phyloP scores from a whole-genome alignment of 2,797 vertebrate species.

The Chanos chanos region DNA sequence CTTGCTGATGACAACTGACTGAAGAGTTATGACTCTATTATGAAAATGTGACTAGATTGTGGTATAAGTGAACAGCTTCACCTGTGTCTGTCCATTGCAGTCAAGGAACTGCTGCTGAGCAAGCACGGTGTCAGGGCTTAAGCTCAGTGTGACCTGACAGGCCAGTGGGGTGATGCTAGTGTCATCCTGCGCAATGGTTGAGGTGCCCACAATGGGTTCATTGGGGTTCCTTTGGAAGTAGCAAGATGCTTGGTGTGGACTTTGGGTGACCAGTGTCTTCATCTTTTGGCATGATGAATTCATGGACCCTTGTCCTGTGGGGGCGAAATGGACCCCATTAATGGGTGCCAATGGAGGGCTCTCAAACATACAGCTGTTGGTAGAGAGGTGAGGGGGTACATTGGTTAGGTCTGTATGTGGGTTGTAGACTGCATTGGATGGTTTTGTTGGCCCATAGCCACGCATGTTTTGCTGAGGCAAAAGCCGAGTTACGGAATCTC shows the following conservation, averaged over 20 bases:
- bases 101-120: constrained; percentile 50
- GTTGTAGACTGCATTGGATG: constrained; percentile 20
- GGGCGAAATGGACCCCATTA: constrained; percentile 35
- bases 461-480: constrained; percentile 23
- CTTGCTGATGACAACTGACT: too few species aligned
- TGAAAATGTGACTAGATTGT: neutral
- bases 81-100: constrained; percentile 55
- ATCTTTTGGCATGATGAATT: constrained; percentile 38
- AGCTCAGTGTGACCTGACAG: constrained; percentile 39
- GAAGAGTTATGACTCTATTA: neutral
- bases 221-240: constrained; percentile 50
- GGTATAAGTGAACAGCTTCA: constrained; percentile 18
- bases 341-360: constrained; percentile 18
- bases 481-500: constrained; percentile 21
- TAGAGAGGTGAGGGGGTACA: neutral
- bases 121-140: constrained; percentile 37
- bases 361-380: constrained; percentile 59
- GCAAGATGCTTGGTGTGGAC: constrained; percentile 50
- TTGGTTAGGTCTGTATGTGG: constrained; percentile 23
- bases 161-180: constrained; percentile 37
- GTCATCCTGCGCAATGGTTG: constrained; percentile 24
- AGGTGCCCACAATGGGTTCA: constrained; percentile 18
- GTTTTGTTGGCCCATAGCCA: constrained; percentile 1
- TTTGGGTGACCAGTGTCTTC: constrained; percentile 23
- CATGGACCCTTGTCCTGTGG: neutral